Evolutionary conservation across 2,113 vertebrate species (phyloP), one percentile per base, ranked within the genome.

Genomic region (Theristicus caerulescens): DNA sequence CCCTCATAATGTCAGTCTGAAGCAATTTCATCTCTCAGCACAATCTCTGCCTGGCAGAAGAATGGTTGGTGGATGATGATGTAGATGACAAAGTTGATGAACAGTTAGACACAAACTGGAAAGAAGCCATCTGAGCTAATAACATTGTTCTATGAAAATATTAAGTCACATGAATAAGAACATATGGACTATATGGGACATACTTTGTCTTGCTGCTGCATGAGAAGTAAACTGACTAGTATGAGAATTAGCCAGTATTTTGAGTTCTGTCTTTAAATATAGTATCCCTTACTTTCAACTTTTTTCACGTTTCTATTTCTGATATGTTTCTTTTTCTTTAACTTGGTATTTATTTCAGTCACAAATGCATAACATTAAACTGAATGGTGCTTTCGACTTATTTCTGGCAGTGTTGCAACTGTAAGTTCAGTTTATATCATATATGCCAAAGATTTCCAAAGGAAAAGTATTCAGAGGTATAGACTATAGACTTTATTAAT

Each of bases 11-110:
- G 86, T 52, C 94, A 94, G 32, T 69, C n/a, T 52, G 84, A 93
- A 93, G 31, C 70, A 69, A 88, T 97, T 98, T 96, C 79, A 93
- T 80, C 73, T 93, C 95, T 92, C 93, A 88, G 49, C 65, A 87
- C 73, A 96, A 93, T 84, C 78, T 93, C 78, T 58, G 54, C 34
- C 74, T 86, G 72, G 74, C 69, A 97, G 59, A 90, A 97, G 93
- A 97, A 93, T 58, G 58, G 61, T 61, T 96, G 93, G 85, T 96
- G 86, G 52, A 88, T 84, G 86, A 82, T 95, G 94, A 89, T 93
- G 74, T 78, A 94, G 81, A 90, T 79, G 91, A 93, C 71, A 95
- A 95, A 96, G 78, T 64, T 72, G 76, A 69, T 83, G 61, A 88
- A 88, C 82, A 93, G 72, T 69, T 85, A 86, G 92, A 65, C 9